Base-by-base conservation (phyloP, 2,888 invertebrate genomes). In the Acleris cristana region DNA sequence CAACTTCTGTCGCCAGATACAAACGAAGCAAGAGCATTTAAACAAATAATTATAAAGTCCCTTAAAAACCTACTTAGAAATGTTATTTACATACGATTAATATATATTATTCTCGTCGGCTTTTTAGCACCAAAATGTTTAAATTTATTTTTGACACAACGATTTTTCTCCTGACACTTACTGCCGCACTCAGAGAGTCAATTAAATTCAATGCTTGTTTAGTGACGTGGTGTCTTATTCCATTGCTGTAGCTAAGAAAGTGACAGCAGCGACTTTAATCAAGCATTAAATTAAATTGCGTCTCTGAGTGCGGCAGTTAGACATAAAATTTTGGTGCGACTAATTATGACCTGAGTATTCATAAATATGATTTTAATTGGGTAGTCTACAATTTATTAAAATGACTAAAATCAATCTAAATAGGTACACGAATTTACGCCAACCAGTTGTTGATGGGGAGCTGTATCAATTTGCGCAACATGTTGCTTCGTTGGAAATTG, bases 401-500 rank as follows among this genome's bases (percentile, higher is more conserved):
- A 67, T 67, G 67, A 67, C 67, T 67, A 67, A 53, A 34, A 67
- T 54, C 53, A 62, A 67, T 63, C 63, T 63, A 63, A 63, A 67
- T 67, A 67, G 67, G 58, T 67, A 67, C 61, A 57, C 19, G 49
- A 63, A 58, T 67, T 60, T 67, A 53, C 54, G 54, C 58, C 40
- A 23, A n/a, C 18, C 40, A 48, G 58, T 54, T 49, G 44, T 19
- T 58, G 49, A 54, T 23, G 34, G 56, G 18, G 10, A 18, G 56
- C 44, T 52, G 45, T 52, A 62, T 52, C 56, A 44, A 51, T 58
- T 30, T 26, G n/a, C 16, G n/a, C 18, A 45, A 58, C n/a, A 5
- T 6, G n/a, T 1, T 44, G 12, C 6, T 19, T 48, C 23, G 40
- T 56, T 40, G 14, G 4, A 40, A 40, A 21, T 56, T 44, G 8